Evolutionary conservation across 2,113 vertebrate species (phyloP).

Genomic region (Oncorhynchus kisutch): DNA sequence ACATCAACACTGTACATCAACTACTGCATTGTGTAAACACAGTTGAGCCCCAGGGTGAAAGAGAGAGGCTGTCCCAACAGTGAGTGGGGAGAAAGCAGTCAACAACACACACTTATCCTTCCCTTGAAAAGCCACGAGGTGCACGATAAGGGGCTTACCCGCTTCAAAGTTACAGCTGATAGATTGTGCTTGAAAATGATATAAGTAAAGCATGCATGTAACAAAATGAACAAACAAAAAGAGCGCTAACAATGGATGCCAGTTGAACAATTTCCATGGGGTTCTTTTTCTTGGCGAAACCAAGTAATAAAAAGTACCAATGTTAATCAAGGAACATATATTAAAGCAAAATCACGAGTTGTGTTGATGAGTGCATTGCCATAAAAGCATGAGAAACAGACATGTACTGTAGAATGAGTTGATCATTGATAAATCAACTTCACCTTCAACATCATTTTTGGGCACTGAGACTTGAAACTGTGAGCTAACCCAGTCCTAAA

Average conservation of each 20-base stretch:
- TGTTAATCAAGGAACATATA: slow-evolving; percentile 3
- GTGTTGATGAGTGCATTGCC: background rate
- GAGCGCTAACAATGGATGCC: slow-evolving; percentile 2
- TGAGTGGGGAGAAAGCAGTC: slow-evolving; percentile 14
- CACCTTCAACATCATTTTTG: too few relatives aligned
- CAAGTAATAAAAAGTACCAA: slow-evolving; percentile 28
- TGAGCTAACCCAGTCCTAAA: too few relatives aligned
- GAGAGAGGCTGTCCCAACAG: slow-evolving; percentile 16
- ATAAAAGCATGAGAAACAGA: background rate
- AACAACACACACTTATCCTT: slow-evolving; percentile 22
- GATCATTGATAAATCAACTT: background rate
- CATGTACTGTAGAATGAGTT: background rate
- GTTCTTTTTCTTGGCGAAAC: background rate
- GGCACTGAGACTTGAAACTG: too few relatives aligned
- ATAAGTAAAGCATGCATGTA: background rate
- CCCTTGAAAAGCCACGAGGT: slow-evolving; percentile 13
- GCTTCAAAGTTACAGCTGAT: slow-evolving; percentile 33
- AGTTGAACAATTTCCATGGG: slow-evolving; percentile 15
- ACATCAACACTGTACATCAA: background rate
- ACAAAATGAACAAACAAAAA: background rate
- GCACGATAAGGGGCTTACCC: slow-evolving; percentile 3
- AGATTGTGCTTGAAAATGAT: slow-evolving; percentile 49
- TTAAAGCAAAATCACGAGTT: background rate
- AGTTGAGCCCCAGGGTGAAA: slow-evolving; percentile 3
- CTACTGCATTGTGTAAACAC: slow-evolving; percentile 23